A percentile compares a stretch with the other conserved stretches of the same genome.
Evolutionary conservation across 2,113 vertebrate genomes (phyloP).

Genomic region (Physeter macrocephalus): DNA sequence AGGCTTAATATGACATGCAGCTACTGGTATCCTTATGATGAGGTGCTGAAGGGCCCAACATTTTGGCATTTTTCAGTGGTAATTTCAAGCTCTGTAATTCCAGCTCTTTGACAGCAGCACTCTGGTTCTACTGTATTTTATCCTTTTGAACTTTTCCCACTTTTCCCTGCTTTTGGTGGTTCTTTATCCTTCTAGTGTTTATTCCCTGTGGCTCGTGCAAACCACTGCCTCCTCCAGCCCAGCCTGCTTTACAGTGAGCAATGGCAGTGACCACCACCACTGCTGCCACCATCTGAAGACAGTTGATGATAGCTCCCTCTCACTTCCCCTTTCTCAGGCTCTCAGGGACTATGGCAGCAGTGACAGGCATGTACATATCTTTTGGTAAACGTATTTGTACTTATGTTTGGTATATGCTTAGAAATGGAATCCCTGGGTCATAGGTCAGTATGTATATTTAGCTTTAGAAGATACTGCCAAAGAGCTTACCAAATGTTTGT

Average conservation of each 20-base stretch:
- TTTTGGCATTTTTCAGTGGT: neutral
- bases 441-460: neutral
- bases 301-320: neutral
- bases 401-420: neutral
- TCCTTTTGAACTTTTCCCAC: neutral
- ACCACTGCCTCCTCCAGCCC: neutral
- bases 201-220: neutral
- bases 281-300: neutral
- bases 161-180: neutral
- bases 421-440: neutral
- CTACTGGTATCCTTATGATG: neutral
- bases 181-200: neutral
- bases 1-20: conserved; percentile 8
- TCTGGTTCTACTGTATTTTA: neutral
- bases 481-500: neutral
- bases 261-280: neutral
- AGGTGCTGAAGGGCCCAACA: neutral
- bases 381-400: neutral
- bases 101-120: neutral
- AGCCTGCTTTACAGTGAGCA: neutral
- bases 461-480: neutral
- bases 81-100: conserved; percentile 18
- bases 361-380: neutral
- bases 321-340: neutral
- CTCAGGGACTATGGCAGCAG: neutral